phyloP scores from a whole-genome alignment of 2,888 invertebrate genomes.

The Volucella inanis region DNA sequence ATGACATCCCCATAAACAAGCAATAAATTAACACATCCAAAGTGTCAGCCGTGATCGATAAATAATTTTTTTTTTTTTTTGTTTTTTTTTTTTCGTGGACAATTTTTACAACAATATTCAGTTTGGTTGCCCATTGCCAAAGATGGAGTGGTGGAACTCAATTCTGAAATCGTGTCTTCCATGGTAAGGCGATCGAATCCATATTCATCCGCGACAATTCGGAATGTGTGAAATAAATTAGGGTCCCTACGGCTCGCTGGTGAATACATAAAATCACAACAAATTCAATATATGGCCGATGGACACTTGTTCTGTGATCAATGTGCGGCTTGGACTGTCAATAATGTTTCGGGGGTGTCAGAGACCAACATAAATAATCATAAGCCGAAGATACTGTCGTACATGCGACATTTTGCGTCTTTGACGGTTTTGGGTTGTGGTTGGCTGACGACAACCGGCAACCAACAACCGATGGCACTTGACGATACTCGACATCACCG shows the following conservation, averaged over 20 bases:
- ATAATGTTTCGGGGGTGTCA: constrained; percentile 58
- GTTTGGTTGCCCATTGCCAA: constrained; percentile 32
- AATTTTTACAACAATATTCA: constrained; percentile 33
- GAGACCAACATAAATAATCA: constrained; percentile 62
- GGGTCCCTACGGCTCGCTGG: constrained; percentile 45
- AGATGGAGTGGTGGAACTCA: constrained; percentile 27
- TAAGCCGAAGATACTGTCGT: constrained; percentile 28
- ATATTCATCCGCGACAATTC: constrained; percentile 6
- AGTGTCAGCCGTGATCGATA: constrained; percentile 73
- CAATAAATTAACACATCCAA: constrained; percentile 73
- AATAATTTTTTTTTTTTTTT: constrained; percentile 60
- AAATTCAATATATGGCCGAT: constrained; percentile 23
- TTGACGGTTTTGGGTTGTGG: constrained; percentile 25
- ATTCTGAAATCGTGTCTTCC: constrained; percentile 54
- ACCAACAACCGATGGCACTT: background rate
- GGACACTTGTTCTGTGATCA: constrained; percentile 57
- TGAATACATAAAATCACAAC: constrained; percentile 64
- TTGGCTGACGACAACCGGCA: background rate
- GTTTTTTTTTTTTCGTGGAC: background rate
- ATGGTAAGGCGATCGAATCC: constrained; percentile 29
- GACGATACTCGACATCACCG: constrained; percentile 42
- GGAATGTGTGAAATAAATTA: constrained; percentile 71
- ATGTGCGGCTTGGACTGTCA: constrained; percentile 60
- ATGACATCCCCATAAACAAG: constrained; percentile 68
- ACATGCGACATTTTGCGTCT: background rate